A percentile compares a stretch with the other conserved stretches of the same genome.
Conservation (phyloP, 2,888 invertebrate genomes). For the Drosophila demipolita region DNA sequence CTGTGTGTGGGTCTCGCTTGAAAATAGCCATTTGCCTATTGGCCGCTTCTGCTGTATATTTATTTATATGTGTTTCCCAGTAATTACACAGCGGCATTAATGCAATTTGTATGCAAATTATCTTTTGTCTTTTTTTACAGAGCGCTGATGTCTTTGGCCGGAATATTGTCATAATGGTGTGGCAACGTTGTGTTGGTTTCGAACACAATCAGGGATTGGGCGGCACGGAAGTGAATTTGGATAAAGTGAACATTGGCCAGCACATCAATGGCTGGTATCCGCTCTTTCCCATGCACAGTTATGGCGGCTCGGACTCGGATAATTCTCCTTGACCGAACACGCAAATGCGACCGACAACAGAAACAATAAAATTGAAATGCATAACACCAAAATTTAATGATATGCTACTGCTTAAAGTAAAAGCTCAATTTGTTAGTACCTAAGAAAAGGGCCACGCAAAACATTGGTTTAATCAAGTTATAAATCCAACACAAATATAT, state of each 20-base stretch:
- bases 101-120: conserved; percentile 65
- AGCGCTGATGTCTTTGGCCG: conserved; percentile 91
- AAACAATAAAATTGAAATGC: conserved; percentile 64
- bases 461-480: conserved; percentile 29
- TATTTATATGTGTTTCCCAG: conserved; percentile 52
- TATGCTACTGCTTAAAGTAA: conserved; percentile 56
- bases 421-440: conserved; percentile 77
- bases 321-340: conserved; percentile 86
- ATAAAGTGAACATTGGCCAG: conserved; percentile 91
- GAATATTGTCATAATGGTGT: conserved; percentile 95
- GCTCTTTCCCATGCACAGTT: conserved; percentile 93
- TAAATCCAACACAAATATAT: conserved; percentile 20
- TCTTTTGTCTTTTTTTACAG: conserved; percentile 76
- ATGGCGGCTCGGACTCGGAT: conserved; percentile 89
- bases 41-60: conserved; percentile 17
- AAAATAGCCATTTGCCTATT: conserved; percentile 7
- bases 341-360: conserved; percentile 45
- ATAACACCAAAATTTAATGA: conserved; percentile 55
- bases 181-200: conserved; percentile 95
- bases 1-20: neutral
- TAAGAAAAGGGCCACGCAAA: conserved; percentile 52
- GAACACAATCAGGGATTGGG: conserved; percentile 93
- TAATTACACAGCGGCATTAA: conserved; percentile 50
- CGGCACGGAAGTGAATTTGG: conserved; percentile 94
- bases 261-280: conserved; percentile 96